Percentiles rank a stretch among this genome's conserved stretches.
Conservation (phyloP, 2,113 vertebrate species). For the Oxyura jamaicensis region DNA sequence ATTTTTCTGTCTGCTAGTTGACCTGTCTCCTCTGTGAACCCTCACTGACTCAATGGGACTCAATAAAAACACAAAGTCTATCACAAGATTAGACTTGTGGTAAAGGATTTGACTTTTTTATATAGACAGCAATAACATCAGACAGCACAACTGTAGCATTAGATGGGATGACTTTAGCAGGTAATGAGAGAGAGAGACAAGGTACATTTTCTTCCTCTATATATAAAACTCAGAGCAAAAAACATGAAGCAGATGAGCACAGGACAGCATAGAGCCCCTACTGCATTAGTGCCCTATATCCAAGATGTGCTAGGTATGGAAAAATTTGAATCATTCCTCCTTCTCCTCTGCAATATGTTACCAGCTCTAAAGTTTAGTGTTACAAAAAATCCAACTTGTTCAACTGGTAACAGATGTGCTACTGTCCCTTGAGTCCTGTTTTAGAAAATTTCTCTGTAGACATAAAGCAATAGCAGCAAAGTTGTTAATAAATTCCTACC, state of each 20-base stretch:
- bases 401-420: constrained; percentile 42
- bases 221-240: background rate
- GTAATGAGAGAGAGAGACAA: background rate
- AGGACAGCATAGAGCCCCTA: background rate
- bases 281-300: background rate
- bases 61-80: background rate
- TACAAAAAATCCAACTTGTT: background rate
- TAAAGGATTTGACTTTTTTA: background rate
- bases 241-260: background rate
- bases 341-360: background rate
- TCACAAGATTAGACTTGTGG: background rate
- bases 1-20: background rate
- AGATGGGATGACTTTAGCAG: background rate
- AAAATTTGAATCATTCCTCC: background rate
- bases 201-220: background rate
- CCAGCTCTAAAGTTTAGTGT: background rate
- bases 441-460: constrained; percentile 56
- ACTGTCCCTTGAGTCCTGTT: constrained; percentile 30
- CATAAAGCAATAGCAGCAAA: constrained; percentile 26
- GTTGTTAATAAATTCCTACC: constrained; percentile 51
- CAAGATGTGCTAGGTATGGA: background rate
- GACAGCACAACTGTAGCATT: background rate
- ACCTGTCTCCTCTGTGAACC: background rate
- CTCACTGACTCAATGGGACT: background rate
- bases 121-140: rapidly evolving